Evolutionary conservation across 1,140 invertebrate species (phyloP), one percentile per base, ranked within the genome.

Genomic region (Holcopasites calliopsidis): DNA sequence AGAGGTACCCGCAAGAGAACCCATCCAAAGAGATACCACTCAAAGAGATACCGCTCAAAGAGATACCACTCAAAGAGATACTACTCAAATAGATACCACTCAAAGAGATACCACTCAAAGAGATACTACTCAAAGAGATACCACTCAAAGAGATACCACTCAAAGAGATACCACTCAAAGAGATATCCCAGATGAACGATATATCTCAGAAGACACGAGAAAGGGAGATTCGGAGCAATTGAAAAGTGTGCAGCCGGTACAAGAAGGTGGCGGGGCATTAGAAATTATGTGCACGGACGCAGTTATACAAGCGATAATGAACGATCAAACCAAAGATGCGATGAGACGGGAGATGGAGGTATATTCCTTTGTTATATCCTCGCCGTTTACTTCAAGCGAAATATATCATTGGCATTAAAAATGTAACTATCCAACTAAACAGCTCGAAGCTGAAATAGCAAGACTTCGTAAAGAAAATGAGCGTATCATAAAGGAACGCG

Each of bases 401-500:
- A 40, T 1, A 31, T n/a, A 16, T 44, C 16, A 42, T 28, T 26
- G 31, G 5, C 13, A 26, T 18, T 38, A 11, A 16, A 35, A 52
- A 47, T 23, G n/a, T 33, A 8, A 16, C 3, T n/a, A 33, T 68
- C 49, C 26, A 13, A 60, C 76, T 8, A 11, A 69, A 21, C 13
- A 90, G 89, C 64, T 91, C 47, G 85, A 88, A 75, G 77, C 66
- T 26, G 87, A 91, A 72, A 40, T 90, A 38, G 8, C 38, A 7
- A 73, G 81, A 50, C 69, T 91, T 16, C 83, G 75, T 1, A 85
- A 86, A 33, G 90, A 91, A 73, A 91, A 91, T 26, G 86, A 89
- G 33, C 83, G 80, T 54, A 79, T 91, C 10, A 76, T 87, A 2
- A 88, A 87, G 57, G 90, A 91, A 71, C 82, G 81, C 3, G 80